Percentiles rank a stretch among this genome's conserved stretches.
These are phyloP conservation scores for Falco naumanni DNA, from an alignment of 2,797 vertebrate genomes.

Conservation along the genomic window DNA sequence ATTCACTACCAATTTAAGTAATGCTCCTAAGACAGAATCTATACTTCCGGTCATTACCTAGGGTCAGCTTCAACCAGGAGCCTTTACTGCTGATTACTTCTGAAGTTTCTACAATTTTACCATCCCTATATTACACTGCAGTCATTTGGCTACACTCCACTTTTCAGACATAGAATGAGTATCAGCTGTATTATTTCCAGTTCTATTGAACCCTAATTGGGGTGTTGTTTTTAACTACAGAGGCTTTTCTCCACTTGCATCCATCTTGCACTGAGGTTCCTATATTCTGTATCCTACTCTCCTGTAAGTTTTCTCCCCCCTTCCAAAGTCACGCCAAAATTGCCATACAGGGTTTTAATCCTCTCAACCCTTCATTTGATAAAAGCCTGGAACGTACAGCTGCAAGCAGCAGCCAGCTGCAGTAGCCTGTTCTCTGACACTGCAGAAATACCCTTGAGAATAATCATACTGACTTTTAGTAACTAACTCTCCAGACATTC, in stretches of 20 bases:
- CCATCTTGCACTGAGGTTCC: neutral
- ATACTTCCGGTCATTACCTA: neutral
- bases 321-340: neutral
- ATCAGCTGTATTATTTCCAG: neutral
- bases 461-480: neutral
- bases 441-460: neutral
- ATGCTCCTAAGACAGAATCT: neutral
- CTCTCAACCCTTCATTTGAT: neutral
- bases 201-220: neutral
- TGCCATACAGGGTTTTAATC: neutral
- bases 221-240: neutral
- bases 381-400: neutral
- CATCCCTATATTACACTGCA: neutral
- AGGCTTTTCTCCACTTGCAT: neutral
- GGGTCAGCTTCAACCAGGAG: neutral
- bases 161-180: neutral
- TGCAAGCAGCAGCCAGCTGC: neutral
- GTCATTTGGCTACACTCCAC: neutral
- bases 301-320: neutral
- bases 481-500: neutral
- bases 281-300: neutral
- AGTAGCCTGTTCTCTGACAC: neutral
- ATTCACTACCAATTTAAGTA: neutral
- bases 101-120: neutral
- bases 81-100: neutral